phyloP scores from a whole-genome alignment of 2,113 vertebrate genomes.

The Oreochromis niloticus region DNA sequence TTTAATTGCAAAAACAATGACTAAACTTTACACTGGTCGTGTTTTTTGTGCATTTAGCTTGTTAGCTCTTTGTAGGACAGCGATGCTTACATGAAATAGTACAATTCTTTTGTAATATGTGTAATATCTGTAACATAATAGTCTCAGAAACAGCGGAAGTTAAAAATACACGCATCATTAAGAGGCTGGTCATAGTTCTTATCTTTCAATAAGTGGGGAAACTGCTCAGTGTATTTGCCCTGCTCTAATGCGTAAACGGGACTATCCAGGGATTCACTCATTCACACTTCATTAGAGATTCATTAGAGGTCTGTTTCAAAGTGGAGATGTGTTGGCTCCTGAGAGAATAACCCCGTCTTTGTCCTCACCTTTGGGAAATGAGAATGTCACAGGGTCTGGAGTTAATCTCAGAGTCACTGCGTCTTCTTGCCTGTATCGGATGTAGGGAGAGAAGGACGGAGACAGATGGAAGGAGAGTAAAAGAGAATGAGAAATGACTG shows the following conservation, averaged over 20 bases:
- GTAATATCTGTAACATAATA: neutral
- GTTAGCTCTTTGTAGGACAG: neutral
- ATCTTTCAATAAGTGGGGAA: neutral
- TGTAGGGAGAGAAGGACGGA: neutral
- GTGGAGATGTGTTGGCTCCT: conserved; percentile 1
- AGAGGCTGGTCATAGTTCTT: neutral
- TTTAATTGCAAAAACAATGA: neutral
- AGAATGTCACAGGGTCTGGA: conserved; percentile 83
- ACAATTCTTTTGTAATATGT: neutral
- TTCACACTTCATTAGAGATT: conserved; percentile 69
- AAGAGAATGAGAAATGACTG: neutral
- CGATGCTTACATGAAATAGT: neutral
- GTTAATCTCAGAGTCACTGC: conserved; percentile 83
- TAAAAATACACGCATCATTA: neutral
- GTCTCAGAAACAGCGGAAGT: neutral
- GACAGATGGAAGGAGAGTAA: neutral
- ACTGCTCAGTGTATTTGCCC: neutral
- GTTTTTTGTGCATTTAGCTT: neutral
- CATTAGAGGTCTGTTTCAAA: conserved; percentile 51
- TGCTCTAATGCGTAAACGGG: conserved; percentile 1
- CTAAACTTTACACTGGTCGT: neutral
- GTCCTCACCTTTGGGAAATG: conserved; percentile 77
- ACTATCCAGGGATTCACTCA: conserved; percentile 39
- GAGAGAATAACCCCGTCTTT: conserved; percentile 38
- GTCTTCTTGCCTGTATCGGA: conserved; percentile 77